Base-by-base conservation (phyloP, 2,888 invertebrate species). In the Melieria crassipennis region DNA sequence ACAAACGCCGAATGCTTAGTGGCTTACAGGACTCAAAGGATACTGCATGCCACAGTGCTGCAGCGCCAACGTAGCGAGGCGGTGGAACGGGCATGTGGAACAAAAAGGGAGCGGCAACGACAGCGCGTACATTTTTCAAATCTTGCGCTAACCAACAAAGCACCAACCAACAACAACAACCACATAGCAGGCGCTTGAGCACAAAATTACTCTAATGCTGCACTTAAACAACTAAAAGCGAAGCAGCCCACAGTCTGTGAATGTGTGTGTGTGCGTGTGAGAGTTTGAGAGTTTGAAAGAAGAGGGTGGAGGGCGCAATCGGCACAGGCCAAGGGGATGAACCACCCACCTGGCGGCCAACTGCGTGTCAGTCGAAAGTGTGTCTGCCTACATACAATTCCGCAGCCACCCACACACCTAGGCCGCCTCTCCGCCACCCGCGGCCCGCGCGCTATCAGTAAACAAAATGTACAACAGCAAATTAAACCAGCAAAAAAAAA, bases 191-290 rank as follows among this genome's bases (percentile, higher is more conserved):
- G 71, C 73, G 73, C 72, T 75, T 76, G 74, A 77, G 75, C 74
- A 77, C 75, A 76, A 76, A 73, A 75, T 75, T 73, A 72, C 75
- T 77, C 78, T 68, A 71, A 71, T 68, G 68, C 57, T 71, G 68
- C 67, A 70, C 65, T 70, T 70, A 68, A 62, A 52, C 42, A 10
- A 56, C 43, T n/a, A 50, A 11, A 61, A 50, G 6, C 57, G 52
- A 7, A 9, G 50, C 58, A 62, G 52, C 62, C 16, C n/a, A 9
- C 13, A 5, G 11, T 1, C 10, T 47, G 48, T 48, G 67, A n/a
- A 66, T 4, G 30, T 10, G 7, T 13, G 62, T 10, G 61, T 46
- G n/a, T 58, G 57, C 11, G 65, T 4, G 9, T 9, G 30, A 16
- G 13, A 11, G 60, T 13, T 11, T 42, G 43, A 4, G 60, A 45